A percentile compares a stretch with the other conserved stretches of the same genome.
These are phyloP conservation scores for Bombus terrestris DNA, from an alignment of 1,140 invertebrate genomes.

Conservation along the genomic window DNA sequence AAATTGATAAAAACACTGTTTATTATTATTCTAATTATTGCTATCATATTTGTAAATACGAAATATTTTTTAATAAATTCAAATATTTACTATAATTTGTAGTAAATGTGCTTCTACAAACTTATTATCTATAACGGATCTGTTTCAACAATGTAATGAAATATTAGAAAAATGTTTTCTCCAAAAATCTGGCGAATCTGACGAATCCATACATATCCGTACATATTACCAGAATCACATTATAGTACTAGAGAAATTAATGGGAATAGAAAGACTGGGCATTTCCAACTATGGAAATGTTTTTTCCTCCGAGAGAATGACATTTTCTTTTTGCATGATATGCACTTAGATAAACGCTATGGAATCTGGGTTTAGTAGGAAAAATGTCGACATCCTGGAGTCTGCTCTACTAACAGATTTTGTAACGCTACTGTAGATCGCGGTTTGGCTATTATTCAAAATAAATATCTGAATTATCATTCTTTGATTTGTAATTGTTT, in stretches of 20 bases:
- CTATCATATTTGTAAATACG: background rate
- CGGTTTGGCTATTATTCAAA: background rate
- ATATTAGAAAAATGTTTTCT: background rate
- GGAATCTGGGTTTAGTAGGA: background rate
- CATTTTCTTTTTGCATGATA: no score
- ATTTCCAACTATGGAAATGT: background rate
- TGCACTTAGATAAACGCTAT: background rate
- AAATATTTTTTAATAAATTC: background rate
- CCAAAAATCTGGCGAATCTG: no score
- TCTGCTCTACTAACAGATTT: background rate
- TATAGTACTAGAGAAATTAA: background rate
- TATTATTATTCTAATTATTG: background rate
- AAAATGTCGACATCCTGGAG: no score
- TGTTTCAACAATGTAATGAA: background rate
- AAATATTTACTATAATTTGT: background rate
- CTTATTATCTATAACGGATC: background rate
- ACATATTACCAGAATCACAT: background rate
- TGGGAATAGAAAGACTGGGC: background rate
- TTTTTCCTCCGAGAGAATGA: no score
- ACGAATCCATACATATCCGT: no score
- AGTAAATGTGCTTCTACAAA: background rate
- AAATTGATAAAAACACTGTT: background rate
- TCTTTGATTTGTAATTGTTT: background rate
- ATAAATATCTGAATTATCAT: background rate
- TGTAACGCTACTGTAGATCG: background rate